Evolutionary conservation across 2,797 vertebrate species (phyloP), one percentile per base, ranked within the genome.

Genomic region (Rhynchonycteris naso): DNA sequence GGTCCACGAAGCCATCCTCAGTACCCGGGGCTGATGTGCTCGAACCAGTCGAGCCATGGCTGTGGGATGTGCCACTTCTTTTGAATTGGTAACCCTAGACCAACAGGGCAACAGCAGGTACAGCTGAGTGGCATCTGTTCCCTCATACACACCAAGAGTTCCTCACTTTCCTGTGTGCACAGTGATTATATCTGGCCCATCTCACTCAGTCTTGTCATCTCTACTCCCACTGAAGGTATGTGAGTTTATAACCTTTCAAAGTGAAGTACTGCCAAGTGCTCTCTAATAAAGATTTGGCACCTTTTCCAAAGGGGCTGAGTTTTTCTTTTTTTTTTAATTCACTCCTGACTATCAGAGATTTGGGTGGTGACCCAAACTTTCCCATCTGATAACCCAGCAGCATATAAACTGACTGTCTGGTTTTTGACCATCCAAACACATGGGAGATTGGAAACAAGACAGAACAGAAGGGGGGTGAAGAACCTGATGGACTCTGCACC

Each of bases 241-340:
- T 1, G 3, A 71, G 66, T 93, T 89, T 69, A 91, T 65, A 88
- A 93, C 80, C 81, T 95, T 92, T 86, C 50, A n/a, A 79, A 86
- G 71, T 30, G 47, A 95, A 89, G 58, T 18, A 47, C 56, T 86
- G 65, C 71, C 61, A 94, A 95, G 28, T 4, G 18, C 35, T 80
- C 91, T 84, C 79, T 81, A 84, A 89, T 61, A 84, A 94, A 82
- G 71, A 93, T 59, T 26, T 81, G 56, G 82, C 59, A 69, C 58
- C 11, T 26, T 84, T 93, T 72, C 94, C 65, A 66, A 93, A 91
- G 52, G 28, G 79, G 59, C 90, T 61, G 30, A 94, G 78, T 35
- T 30, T 75, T 58, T 59, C 47, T 52, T 54, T 38, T 61, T 88
- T 22, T 78, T 79, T 50, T 2, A 93, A 83, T 63, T 61, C 68